Conservation (phyloP, 1,140 invertebrate species). For the Camponotus floridanus region DNA sequence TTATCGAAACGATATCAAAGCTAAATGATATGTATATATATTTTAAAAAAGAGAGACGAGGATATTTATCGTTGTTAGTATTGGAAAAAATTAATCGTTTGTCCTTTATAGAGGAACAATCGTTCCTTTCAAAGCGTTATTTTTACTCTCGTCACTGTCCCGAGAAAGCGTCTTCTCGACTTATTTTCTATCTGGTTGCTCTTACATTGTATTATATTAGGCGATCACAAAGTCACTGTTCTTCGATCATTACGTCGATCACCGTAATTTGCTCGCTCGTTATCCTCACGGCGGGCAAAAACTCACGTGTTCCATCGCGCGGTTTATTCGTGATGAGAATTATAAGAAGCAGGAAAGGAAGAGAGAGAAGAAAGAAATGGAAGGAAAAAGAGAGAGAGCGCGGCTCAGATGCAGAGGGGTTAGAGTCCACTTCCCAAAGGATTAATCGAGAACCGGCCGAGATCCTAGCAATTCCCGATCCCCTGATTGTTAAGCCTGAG, state of each 20-base stretch:
- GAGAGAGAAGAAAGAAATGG: neutral
- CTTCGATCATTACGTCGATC: slow-evolving; percentile 66
- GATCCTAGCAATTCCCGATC: slow-evolving; percentile 61
- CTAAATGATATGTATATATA: neutral
- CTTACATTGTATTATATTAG: slow-evolving; percentile 45
- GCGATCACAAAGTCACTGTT: slow-evolving; percentile 49
- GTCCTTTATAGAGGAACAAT: slow-evolving; percentile 29
- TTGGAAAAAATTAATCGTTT: slow-evolving; percentile 37
- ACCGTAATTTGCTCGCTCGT: slow-evolving; percentile 67
- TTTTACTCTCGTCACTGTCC: slow-evolving; percentile 63
- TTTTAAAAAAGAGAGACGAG: neutral
- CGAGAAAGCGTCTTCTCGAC: slow-evolving; percentile 63
- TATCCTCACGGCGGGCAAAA: slow-evolving; percentile 63
- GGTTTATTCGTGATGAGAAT: slow-evolving; percentile 60
- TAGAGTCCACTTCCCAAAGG: slow-evolving; percentile 65
- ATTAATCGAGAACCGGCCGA: slow-evolving; percentile 75
- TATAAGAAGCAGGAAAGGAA: slow-evolving; percentile 43
- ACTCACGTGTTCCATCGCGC: slow-evolving; percentile 53
- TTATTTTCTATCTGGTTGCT: slow-evolving; percentile 38
- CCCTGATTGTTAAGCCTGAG: slow-evolving; percentile 70
- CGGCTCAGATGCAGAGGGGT: slow-evolving; percentile 8
- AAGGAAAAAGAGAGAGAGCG: neutral
- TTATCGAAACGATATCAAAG: slow-evolving; percentile 29
- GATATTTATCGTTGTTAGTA: slow-evolving; percentile 17
- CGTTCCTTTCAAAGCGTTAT: slow-evolving; percentile 41